These are phyloP conservation scores for Ectropis grisescens DNA, from an alignment of 1,140 invertebrate species.

Conservation along the genomic window DNA sequence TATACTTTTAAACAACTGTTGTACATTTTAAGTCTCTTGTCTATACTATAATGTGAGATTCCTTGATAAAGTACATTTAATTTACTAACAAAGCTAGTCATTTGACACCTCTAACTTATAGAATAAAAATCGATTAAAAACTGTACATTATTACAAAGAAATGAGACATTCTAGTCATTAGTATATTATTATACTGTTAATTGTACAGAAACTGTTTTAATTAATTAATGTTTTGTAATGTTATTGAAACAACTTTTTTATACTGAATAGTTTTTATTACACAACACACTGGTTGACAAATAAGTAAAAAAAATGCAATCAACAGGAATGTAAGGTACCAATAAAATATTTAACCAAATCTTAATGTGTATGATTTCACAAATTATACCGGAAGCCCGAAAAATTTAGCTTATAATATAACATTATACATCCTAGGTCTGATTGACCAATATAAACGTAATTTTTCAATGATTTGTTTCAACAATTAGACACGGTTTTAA, in stretches of 20 bases:
- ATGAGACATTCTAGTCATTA: slow-evolving; percentile 56
- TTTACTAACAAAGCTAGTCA: slow-evolving; percentile 39
- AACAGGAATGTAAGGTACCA: slow-evolving; percentile 53
- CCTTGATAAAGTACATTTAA: slow-evolving; percentile 1
- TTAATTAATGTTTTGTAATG: slow-evolving; percentile 20
- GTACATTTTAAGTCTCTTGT: too few relatives aligned
- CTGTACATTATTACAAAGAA: slow-evolving; percentile 25
- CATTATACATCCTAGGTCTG: too few relatives aligned
- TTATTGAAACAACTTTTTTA: slow-evolving; percentile 34
- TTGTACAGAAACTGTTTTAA: slow-evolving; percentile 19
- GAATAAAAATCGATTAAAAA: neutral
- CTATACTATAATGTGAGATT: too few relatives aligned
- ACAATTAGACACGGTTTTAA: too few relatives aligned
- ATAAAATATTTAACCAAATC: slow-evolving; percentile 49
- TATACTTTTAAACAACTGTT: too few relatives aligned
- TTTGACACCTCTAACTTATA: slow-evolving; percentile 24
- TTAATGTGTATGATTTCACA: slow-evolving; percentile 13
- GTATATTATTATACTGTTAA: slow-evolving; percentile 33
- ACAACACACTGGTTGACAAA: slow-evolving; percentile 33
- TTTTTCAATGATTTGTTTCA: too few relatives aligned
- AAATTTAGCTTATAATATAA: neutral
- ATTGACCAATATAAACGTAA: too few relatives aligned
- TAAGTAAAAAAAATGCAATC: slow-evolving; percentile 36
- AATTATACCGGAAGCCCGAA: slow-evolving; percentile 7
- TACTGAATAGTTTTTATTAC: slow-evolving; percentile 45